Conservation (phyloP, 2,888 invertebrate genomes). For the Scaptomyza flava region DNA sequence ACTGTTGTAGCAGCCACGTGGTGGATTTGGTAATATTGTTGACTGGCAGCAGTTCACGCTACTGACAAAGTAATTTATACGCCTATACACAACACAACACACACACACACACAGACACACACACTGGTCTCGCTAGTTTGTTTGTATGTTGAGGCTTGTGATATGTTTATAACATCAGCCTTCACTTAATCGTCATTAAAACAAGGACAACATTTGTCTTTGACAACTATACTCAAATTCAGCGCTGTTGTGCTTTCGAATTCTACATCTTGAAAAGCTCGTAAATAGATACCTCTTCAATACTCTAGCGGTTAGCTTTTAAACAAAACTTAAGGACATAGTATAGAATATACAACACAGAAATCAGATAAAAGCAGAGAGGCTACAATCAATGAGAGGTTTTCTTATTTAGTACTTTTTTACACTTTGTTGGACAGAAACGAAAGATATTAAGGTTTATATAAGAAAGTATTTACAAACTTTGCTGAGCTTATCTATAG, state of each 20-base stretch:
- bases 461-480: too few relatives aligned
- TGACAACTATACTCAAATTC: background rate
- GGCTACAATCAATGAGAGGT: too few relatives aligned
- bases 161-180: constrained; percentile 20
- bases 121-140: background rate
- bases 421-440: too few relatives aligned
- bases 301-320: too few relatives aligned
- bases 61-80: constrained; percentile 7
- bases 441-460: too few relatives aligned
- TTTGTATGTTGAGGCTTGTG: background rate
- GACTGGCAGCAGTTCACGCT: constrained; percentile 1
- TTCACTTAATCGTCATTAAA: constrained; percentile 28
- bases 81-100: constrained; percentile 3
- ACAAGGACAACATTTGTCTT: constrained; percentile 16
- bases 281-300: background rate
- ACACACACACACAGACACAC: background rate
- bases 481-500: too few relatives aligned
- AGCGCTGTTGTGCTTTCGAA: too few relatives aligned
- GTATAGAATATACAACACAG: too few relatives aligned
- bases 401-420: too few relatives aligned
- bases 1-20: constrained; percentile 24
- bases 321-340: too few relatives aligned
- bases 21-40: constrained; percentile 11
- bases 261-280: too few relatives aligned
- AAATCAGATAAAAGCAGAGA: too few relatives aligned